Conservation (phyloP, 1,140 invertebrate genomes). For the Odontomachus brunneus region DNA sequence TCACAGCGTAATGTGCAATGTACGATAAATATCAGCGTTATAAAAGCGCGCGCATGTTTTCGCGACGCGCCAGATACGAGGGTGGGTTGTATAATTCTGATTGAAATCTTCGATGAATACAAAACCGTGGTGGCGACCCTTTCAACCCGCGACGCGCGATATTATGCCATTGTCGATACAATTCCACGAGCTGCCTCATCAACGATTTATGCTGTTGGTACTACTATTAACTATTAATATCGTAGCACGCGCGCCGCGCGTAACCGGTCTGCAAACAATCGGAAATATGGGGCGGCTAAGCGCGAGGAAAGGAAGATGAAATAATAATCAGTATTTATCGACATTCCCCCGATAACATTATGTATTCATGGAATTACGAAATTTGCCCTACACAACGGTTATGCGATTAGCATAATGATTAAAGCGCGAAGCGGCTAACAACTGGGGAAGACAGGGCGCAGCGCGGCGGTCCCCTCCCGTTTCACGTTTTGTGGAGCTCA, state of each 20-base stretch:
- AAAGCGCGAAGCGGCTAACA: conserved; percentile 38
- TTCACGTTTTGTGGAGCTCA: conserved; percentile 41
- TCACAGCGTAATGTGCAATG: no score
- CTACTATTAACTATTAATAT: conserved; percentile 7
- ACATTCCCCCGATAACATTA: background rate
- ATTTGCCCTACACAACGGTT: conserved; percentile 24
- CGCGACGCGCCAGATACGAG: no score
- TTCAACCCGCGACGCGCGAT: no score
- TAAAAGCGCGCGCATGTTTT: no score
- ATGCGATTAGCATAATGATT: conserved; percentile 48
- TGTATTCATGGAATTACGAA: conserved; percentile 36
- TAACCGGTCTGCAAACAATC: background rate
- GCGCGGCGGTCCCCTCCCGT: no score
- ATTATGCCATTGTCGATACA: no score
- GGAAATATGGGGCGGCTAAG: background rate
- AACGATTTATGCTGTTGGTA: background rate
- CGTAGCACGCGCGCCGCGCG: background rate
- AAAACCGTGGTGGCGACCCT: no score
- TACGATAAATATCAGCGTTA: no score
- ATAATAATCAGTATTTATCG: conserved; percentile 32
- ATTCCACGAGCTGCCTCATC: background rate
- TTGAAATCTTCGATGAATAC: no score
- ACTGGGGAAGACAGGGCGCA: background rate
- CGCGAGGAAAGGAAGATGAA: background rate
- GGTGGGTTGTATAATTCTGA: no score